Base-by-base conservation (phyloP, 2,113 vertebrate species). In the Labeo catla region DNA sequence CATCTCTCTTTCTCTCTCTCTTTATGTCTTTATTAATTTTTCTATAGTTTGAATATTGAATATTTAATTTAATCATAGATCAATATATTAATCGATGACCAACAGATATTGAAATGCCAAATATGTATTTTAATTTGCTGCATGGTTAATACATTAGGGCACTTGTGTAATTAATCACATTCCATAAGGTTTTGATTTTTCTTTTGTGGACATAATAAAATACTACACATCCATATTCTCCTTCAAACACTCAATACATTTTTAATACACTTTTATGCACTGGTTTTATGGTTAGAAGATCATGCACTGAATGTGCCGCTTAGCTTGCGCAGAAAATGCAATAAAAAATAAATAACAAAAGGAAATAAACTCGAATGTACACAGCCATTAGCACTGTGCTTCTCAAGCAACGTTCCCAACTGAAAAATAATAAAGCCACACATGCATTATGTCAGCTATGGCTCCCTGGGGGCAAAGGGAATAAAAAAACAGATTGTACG, bases 381-480 rank as follows among this genome's bases (percentile, higher is more conserved):
- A 73, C 65, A 59, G 61, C 47, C 77, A 28, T 76, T 76, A 76
- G 70, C 63, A 85, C 39, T 19, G 36, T 21, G 54, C 49, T 76
- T 59, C 39, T 68, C 50, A 28, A 88, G 39, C 73, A 59, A 49
- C 77, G 34, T 28, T 77, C 19, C 45, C n/a, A 80, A 88, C 65
- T 49, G n/a, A 65, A 23, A 76, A 78, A 59, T 79, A 79, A 79
- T 63, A 78, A 65, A 54, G 28, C 57, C 70, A 76, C 57, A 43
- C 68, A 78, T 83, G 59, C 34, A 77, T 87, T 81, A 49, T 65
- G 12, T 49, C 50, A 78, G 43, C 49, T 1, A 49, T 21, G 10
- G 39, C 47, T 49, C 59, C 61, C 80, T 59, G 21, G 52, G 66
- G 81, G 59, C 73, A 19, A 54, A 36, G 23, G 52, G 15, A 73